Conservation (phyloP, 2,113 vertebrate genomes). For the Numida meleagris region DNA sequence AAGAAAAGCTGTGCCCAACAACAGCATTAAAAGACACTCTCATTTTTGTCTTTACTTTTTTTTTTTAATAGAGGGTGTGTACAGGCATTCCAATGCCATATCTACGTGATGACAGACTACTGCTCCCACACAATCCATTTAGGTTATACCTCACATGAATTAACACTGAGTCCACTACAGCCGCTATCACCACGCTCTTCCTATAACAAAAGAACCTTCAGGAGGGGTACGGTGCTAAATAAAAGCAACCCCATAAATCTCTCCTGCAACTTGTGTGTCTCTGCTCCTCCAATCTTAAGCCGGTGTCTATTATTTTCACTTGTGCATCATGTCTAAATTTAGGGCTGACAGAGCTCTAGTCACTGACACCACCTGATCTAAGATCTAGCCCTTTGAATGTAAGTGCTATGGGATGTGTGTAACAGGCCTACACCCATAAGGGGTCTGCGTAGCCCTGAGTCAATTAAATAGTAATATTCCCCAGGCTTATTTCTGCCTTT, state of each 20-base stretch:
- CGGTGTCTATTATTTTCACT: not conserved
- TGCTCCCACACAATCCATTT: not conserved
- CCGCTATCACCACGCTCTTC: not conserved
- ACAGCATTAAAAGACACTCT: not conserved
- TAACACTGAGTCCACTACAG: not conserved
- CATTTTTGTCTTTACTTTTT: too few species aligned
- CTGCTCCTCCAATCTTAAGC: not conserved
- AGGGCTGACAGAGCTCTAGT: not conserved
- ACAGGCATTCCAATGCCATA: not conserved
- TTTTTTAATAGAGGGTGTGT: not conserved
- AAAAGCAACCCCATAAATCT: conserved; percentile 5
- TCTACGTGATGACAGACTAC: not conserved
- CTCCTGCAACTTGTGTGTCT: not conserved
- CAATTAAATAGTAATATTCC: fast-evolving
- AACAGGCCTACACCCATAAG: not conserved
- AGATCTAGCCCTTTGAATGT: not conserved
- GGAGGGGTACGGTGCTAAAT: not conserved
- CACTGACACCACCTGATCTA: not conserved
- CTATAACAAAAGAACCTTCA: not conserved
- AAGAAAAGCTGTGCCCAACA: not conserved
- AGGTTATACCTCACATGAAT: not conserved
- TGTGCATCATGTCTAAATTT: not conserved
- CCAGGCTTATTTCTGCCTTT: not conserved
- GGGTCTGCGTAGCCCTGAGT: not conserved
- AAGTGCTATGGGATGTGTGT: not conserved